phyloP scores from a whole-genome alignment of 2,888 invertebrate species.

The Acholoe squamosa region DNA sequence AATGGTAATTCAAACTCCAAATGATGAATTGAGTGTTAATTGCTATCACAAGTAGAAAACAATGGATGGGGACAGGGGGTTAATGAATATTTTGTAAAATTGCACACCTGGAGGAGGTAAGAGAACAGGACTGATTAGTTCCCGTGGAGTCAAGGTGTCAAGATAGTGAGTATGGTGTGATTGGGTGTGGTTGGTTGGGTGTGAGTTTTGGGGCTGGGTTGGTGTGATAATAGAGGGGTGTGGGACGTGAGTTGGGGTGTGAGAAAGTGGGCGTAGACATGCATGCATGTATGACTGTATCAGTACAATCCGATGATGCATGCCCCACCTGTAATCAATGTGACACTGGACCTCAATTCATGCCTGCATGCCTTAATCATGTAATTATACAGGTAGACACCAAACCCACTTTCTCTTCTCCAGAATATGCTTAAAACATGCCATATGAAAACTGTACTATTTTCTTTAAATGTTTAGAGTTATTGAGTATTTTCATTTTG shows the following conservation, averaged over 20 bases:
- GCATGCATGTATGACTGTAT: constrained; percentile 13
- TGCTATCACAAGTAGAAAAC: too few species aligned
- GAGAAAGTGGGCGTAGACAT: background rate
- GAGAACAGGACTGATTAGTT: too few species aligned
- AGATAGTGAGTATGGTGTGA: background rate
- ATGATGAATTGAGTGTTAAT: too few species aligned
- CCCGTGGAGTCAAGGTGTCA: too few species aligned
- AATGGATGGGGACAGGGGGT: too few species aligned
- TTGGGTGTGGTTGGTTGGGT: background rate
- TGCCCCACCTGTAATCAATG: background rate
- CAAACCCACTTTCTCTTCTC: background rate
- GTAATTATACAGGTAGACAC: constrained; percentile 2
- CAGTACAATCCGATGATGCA: background rate
- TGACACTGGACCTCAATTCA: background rate
- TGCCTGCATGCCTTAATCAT: background rate
- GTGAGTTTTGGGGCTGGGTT: background rate
- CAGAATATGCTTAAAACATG: too few species aligned
- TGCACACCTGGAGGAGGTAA: too few species aligned
- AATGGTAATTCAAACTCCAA: too few species aligned
- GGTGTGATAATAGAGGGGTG: background rate
- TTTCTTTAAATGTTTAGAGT: too few species aligned
- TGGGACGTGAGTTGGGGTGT: background rate
- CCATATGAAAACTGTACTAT: too few species aligned
- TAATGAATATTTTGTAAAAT: too few species aligned
- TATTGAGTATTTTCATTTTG: too few species aligned